phyloP scores from a whole-genome alignment of 2,888 invertebrate species.

The Lycaena phlaeas region DNA sequence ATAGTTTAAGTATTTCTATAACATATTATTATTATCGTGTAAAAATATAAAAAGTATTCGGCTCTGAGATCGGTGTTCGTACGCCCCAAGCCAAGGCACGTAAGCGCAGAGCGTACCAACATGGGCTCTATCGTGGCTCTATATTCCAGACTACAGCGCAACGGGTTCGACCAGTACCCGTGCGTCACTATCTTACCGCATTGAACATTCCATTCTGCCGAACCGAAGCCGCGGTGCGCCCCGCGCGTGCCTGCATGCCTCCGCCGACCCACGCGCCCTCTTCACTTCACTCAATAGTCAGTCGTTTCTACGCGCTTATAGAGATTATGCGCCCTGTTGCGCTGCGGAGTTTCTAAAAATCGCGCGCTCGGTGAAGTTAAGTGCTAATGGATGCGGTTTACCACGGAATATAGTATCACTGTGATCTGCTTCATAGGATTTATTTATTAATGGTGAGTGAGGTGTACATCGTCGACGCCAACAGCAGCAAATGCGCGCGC shows the following conservation, averaged over 20 bases:
- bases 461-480: slow-evolving; percentile 36
- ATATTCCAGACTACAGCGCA: background rate
- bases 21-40: too few relatives aligned
- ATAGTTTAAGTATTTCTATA: too few relatives aligned
- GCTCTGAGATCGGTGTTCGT: background rate
- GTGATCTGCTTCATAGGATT: slow-evolving; percentile 52
- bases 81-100: background rate
- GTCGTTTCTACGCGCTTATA: slow-evolving; percentile 54
- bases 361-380: slow-evolving; percentile 61
- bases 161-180: slow-evolving; percentile 36
- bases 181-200: slow-evolving; percentile 38
- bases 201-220: slow-evolving; percentile 33
- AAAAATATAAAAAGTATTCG: too few relatives aligned
- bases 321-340: slow-evolving; percentile 40
- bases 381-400: slow-evolving; percentile 66
- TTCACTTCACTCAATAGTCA: slow-evolving; percentile 36
- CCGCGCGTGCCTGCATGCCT: slow-evolving; percentile 70
- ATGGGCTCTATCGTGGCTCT: slow-evolving; percentile 1
- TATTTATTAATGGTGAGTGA: slow-evolving; percentile 66
- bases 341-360: slow-evolving; percentile 34
- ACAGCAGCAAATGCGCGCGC: slow-evolving; percentile 62
- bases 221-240: slow-evolving; percentile 59
- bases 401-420: slow-evolving; percentile 48
- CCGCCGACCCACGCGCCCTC: slow-evolving; percentile 84
- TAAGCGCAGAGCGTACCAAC: background rate